These are phyloP conservation scores for Graptemys geographica DNA, from an alignment of 2,797 vertebrate species.

Conservation along the genomic window DNA sequence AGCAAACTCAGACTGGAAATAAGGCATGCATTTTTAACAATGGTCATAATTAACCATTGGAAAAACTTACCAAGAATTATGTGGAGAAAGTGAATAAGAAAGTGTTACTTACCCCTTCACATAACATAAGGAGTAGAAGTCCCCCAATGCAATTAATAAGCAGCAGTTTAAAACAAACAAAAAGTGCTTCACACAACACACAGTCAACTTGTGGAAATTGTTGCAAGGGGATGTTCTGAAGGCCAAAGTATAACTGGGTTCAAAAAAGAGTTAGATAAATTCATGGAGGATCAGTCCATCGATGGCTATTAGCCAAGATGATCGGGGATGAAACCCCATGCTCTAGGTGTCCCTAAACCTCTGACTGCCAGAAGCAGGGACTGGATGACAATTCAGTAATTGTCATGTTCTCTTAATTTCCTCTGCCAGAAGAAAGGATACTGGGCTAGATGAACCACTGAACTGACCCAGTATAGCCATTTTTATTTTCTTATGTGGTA, in stretches of 20 bases:
- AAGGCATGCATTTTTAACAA: neutral
- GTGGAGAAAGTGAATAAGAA: neutral
- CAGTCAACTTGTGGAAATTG: neutral
- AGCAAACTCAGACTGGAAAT: neutral
- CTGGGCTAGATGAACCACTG: neutral
- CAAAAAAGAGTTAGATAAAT: neutral
- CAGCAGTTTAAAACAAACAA: neutral
- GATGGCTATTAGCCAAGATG: neutral
- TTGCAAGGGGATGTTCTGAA: neutral
- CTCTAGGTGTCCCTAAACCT: neutral
- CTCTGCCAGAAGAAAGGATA: neutral
- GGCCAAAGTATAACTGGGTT: neutral
- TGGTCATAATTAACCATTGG: neutral
- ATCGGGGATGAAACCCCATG: neutral
- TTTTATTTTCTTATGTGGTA: neutral
- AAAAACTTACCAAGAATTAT: neutral
- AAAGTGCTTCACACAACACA: neutral
- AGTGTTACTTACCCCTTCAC: neutral
- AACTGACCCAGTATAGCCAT: no score
- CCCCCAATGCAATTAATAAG: neutral
- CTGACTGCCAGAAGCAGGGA: neutral
- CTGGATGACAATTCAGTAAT: neutral
- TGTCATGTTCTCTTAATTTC: neutral
- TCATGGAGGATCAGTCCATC: neutral
- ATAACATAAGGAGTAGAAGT: neutral